A percentile compares a stretch with the other conserved stretches of the same genome.
phyloP scores from a whole-genome alignment of 1,140 invertebrate species.

The Psilanteris sp. region DNA sequence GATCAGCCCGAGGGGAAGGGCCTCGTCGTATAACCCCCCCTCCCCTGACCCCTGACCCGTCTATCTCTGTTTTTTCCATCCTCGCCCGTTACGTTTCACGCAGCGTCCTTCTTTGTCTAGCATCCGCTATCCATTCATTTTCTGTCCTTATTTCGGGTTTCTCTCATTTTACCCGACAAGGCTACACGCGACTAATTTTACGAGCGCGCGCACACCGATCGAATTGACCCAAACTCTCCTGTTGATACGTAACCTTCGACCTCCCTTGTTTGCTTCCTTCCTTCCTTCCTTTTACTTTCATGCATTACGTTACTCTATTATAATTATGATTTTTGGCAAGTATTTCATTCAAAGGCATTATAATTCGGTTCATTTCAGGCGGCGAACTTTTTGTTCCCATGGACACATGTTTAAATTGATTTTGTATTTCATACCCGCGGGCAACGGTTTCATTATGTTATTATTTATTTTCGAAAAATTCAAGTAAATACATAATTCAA shows the following conservation, averaged over 20 bases:
- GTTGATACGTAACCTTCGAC: conserved; percentile 59
- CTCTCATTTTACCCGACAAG: conserved; percentile 25
- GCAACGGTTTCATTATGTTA: too few relatives aligned
- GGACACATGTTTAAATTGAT: too few relatives aligned
- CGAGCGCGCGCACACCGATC: conserved; percentile 62
- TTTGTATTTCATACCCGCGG: too few relatives aligned
- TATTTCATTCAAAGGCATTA: conserved; percentile 15
- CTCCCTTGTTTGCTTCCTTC: conserved; percentile 56
- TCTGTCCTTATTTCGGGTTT: not conserved
- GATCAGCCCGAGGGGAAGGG: conserved; percentile 62
- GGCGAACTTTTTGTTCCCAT: conserved; percentile 18
- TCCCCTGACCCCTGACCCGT: conserved; percentile 8
- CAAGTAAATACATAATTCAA: too few relatives aligned
- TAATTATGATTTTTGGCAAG: conserved; percentile 35
- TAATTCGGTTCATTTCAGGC: conserved; percentile 14
- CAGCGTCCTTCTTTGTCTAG: not conserved
- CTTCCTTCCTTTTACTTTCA: conserved; percentile 53
- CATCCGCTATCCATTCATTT: not conserved
- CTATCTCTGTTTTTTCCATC: not conserved
- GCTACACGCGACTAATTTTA: conserved; percentile 65
- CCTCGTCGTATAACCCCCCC: conserved; percentile 31
- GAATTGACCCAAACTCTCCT: conserved; percentile 66
- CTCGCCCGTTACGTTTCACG: not conserved
- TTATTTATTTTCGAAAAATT: too few relatives aligned
- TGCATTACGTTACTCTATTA: conserved; percentile 49